Percentiles rank a stretch among this genome's conserved stretches.
phyloP scores from a whole-genome alignment of 2,888 invertebrate species.

The Eupeodes latifasciatus region DNA sequence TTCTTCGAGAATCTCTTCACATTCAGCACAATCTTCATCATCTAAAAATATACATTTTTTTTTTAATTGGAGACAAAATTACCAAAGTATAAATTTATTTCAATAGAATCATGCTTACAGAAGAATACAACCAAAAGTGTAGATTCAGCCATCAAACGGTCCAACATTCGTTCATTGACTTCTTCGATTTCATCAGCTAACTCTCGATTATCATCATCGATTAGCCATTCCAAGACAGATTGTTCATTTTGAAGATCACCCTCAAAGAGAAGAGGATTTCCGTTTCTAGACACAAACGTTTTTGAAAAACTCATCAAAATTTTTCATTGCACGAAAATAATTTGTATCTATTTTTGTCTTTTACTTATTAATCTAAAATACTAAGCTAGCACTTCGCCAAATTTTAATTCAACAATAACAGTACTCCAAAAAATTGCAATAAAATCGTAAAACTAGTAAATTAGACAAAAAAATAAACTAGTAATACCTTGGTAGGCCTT shows the following conservation, averaged over 20 bases:
- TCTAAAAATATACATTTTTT: conserved; percentile 85
- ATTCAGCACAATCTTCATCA: conserved; percentile 95
- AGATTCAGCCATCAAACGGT: conserved; percentile 92
- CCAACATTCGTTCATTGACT: conserved; percentile 95
- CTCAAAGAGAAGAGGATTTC: conserved; percentile 94
- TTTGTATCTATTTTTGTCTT: no score
- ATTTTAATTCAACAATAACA: no score
- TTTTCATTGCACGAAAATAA: neutral
- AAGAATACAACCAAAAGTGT: conserved; percentile 95
- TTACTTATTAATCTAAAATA: no score
- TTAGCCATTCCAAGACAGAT: conserved; percentile 95
- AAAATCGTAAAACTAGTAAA: no score
- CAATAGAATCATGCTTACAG: conserved; percentile 87
- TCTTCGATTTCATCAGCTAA: conserved; percentile 97
- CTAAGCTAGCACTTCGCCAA: no score
- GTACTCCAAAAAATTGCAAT: no score
- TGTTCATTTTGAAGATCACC: conserved; percentile 96
- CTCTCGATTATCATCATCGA: conserved; percentile 96
- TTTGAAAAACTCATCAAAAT: neutral
- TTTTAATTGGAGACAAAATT: neutral
- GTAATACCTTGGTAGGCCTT: no score
- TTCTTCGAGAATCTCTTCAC: conserved; percentile 94
- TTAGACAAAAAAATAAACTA: no score
- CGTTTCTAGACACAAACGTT: conserved; percentile 87
- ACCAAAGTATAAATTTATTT: neutral